Evolutionary conservation across 2,797 vertebrate genomes (phyloP), one percentile per base, ranked within the genome.

Genomic region (Bufotes viridis): DNA sequence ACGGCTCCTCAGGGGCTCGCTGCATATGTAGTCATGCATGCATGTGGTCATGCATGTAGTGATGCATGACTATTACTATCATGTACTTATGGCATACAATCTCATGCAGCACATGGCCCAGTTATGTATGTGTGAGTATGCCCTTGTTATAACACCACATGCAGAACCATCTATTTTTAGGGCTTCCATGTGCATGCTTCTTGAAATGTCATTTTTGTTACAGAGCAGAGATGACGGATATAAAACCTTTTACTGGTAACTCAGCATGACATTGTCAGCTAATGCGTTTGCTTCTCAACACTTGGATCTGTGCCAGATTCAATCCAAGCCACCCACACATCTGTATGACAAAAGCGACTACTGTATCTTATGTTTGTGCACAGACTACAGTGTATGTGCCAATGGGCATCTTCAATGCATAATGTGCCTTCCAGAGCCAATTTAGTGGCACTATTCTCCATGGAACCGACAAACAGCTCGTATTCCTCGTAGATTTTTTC

Each of bases 221-320:
- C 24, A 42, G 53, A 69, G 63, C 60, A 15, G 63, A 84, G 51
- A 53, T 82, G 79, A 87, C 79, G 82, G 58, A 67, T 55, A n/a
- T 67, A 75, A 87, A 87, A 65, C 86, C 79, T 82, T 65, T 83
- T 34, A 69, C 42, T 87, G 72, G 60, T 83, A 83, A 60, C 72
- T 20, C 87, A 78, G 87, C 81, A 49, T 67, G 81, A 82, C 72
- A 78, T 13, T 83, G 86, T 83, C 80, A 82, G 70, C 70, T 69
- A 72, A 88, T 81, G 55, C 26, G n/a, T 75, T 79, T n/a, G 34
- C 63, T n/a, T 58, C 85, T 60, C 29, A 22, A 42, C 76, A 26
- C 51, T 63, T 80, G 79, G 76, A 61, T 60, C 20, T 17, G 15
- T 74, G 78, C 75, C 76, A 81, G 60, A 12, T 29, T 49, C 78